A percentile compares a stretch with the other conserved stretches of the same genome.
These are phyloP conservation scores for Campylomormyrus numenius DNA, from an alignment of 2,113 vertebrate species.

Conservation along the genomic window DNA sequence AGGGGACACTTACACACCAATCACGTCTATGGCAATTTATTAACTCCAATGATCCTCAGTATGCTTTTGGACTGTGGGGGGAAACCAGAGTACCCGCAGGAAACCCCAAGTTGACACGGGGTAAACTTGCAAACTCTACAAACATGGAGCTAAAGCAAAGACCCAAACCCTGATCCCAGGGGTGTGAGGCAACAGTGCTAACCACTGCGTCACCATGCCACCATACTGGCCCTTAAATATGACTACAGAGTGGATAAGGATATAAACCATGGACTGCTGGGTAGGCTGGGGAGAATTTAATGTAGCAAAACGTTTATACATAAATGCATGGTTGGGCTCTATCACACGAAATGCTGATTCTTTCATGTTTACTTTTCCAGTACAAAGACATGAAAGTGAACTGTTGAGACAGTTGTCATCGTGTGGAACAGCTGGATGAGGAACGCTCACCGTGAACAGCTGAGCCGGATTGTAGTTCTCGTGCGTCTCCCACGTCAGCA, in stretches of 20 bases:
- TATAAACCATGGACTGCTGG: not conserved
- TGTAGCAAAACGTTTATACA: not conserved
- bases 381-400: not conserved
- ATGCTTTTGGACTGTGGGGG: not conserved
- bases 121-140: not conserved
- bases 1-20: not conserved
- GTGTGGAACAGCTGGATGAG: not conserved
- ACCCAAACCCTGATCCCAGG: not conserved
- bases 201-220: not conserved
- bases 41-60: not conserved
- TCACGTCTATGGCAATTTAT: not conserved
- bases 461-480: slow-evolving; percentile 86
- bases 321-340: not conserved
- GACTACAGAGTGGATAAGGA: not conserved
- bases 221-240: not conserved
- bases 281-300: not conserved
- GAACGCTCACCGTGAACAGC: slow-evolving; percentile 82
- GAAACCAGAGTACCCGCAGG: not conserved
- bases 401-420: not conserved
- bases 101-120: not conserved
- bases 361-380: not conserved
- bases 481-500: slow-evolving; percentile 92
- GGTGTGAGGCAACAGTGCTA: not conserved
- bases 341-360: not conserved
- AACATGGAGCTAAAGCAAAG: not conserved